Base-by-base conservation (phyloP, 2,113 vertebrate species). In the Callipepla californica region DNA sequence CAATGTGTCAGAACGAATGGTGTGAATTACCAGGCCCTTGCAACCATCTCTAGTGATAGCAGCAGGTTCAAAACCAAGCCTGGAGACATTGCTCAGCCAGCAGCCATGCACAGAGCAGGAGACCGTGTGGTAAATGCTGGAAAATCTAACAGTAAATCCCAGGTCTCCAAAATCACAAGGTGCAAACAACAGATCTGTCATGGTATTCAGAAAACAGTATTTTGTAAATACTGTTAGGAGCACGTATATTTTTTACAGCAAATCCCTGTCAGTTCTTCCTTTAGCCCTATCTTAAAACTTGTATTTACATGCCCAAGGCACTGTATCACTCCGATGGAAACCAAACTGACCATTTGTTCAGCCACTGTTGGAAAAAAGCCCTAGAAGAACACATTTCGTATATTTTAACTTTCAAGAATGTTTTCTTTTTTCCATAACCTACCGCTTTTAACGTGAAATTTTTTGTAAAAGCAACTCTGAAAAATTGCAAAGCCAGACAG, bases 71-170 rank as follows among this genome's bases (percentile, higher is more conserved):
- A 67, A 93, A 63, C 25, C 17, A 63, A 76, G n/a, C 19, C 15
- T 44, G 32, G 21, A 85, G 4, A 63, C 6, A 21, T 7, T 0
- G 3, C 30, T 57, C 32, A 30, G 44, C 0, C 3, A 23, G 26
- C n/a, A 47, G 34, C n/a, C 0, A 0, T 2, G 7, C 8, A 45
- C 0, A 30, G 9, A 2, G 0, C 25, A 58, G 38, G 40, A 8
- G 13, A 66, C 80, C 5, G 17, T 4, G 6, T 10, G 58, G 13
- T 16, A 20, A 85, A 58, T 2, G 18, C 12, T 13, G 44, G 34
- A 68, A 93, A 82, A 65, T 6, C 45, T 42, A 65, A 70, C 11
- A 13, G 65, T 38, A 53, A 65, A 42, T 11, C 16, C 10, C 1
- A 40, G 3, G 20, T 10, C n/a, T 14, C 19, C 13, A 50, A 86